Evolutionary conservation across 2,797 vertebrate genomes (phyloP), one percentile per base, ranked within the genome.

Genomic region (Avahi laniger): DNA sequence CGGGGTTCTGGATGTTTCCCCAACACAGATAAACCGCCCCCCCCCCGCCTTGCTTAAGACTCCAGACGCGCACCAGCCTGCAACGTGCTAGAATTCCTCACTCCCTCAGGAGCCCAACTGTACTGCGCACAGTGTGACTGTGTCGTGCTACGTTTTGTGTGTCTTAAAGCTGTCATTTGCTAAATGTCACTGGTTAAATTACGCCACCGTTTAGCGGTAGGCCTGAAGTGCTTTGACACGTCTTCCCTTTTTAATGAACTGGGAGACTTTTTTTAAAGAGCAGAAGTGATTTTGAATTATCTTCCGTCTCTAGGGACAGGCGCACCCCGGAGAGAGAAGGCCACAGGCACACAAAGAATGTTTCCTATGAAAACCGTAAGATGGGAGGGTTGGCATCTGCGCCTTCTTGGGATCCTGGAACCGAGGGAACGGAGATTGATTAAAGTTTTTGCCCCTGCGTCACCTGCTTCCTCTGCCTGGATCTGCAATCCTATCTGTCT

Each of bases 91-190:
- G 79, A 73, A 63, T 63, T 9, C 24, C 18, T 85, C 7, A 4
- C 9, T 20, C 17, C 26, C 2, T 38, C n/a, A 54, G 0, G 6
- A 41, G 11, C 33, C 50, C n/a, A 15, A 12, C 1, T 5, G 18
- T 48, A 50, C 48, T 0, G 0, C 10, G 38, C 7, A 6, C 41
- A 18, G 14, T 6, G 33, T 33, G 41, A 69, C 24, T 30, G 4
- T 48, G 35, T 50, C 7, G 3, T 41, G 12, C 3, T n/a, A 43
- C 3, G 4, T 38, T 11, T 5, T 2, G 12, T 24, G 35, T 35
- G 11, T 48, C 33, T 24, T 18, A 35, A 9, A 26, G 41, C 26
- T n/a, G 30, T 79, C 52, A 24, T 67, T 67, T 57, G 50, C 52
- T 93, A 48, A 70, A 93, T 18, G 17, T 38, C 76, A 30, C 73